phyloP scores from a whole-genome alignment of 2,797 vertebrate species.

The Spatula versicolor region DNA sequence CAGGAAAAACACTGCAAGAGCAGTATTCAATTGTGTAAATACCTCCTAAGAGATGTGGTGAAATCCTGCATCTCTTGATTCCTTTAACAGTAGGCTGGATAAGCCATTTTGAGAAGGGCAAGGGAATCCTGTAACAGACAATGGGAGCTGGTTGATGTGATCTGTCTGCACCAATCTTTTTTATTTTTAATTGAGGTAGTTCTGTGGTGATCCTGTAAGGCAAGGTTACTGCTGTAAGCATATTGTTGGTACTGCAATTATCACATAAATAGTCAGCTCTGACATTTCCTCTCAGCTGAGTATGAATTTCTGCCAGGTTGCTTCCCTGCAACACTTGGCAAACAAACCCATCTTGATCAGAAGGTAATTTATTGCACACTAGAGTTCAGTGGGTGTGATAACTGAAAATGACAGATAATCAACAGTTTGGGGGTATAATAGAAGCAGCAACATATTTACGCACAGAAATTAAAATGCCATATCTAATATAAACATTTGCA shows the following conservation, averaged over 20 bases:
- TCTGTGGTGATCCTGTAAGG: not conserved
- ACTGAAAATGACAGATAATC: not conserved
- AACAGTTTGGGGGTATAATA: not conserved
- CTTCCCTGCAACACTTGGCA: constrained; percentile 8
- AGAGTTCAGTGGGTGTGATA: not conserved
- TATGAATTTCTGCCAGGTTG: not conserved
- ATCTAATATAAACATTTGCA: not conserved
- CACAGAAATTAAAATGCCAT: not conserved
- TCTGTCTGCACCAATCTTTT: not conserved
- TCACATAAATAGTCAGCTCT: constrained; percentile 9
- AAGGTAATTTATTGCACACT: constrained; percentile 5
- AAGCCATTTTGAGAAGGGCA: not conserved
- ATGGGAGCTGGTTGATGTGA: not conserved
- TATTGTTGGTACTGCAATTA: not conserved
- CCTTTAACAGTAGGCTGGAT: not conserved
- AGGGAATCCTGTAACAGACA: not conserved
- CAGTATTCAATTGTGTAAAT: not conserved
- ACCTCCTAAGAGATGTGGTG: not conserved
- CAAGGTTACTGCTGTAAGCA: not conserved
- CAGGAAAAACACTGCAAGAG: not conserved
- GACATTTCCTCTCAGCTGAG: constrained; percentile 10
- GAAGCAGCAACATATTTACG: not conserved
- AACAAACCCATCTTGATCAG: constrained; percentile 15
- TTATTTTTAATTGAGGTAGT: not conserved
- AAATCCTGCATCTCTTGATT: not conserved